Conservation (phyloP, 2,113 vertebrate genomes). For the Perognathus longimembris region DNA sequence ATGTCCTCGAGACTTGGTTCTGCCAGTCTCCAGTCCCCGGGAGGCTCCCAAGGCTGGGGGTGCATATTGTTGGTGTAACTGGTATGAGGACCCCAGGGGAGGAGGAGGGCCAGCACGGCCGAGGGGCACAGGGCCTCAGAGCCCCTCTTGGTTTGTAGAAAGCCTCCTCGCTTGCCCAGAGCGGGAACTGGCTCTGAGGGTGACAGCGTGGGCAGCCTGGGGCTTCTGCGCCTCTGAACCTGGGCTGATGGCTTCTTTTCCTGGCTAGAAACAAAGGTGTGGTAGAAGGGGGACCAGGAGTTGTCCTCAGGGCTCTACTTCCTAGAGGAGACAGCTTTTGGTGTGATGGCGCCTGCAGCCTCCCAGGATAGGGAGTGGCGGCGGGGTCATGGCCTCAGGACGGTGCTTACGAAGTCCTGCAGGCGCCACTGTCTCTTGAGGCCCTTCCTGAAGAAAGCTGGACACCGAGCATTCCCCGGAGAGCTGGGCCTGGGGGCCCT, state of each 20-base stretch:
- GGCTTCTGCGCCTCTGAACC: not conserved
- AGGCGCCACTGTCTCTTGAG: accelerated
- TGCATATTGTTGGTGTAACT: not conserved
- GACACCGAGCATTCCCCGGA: not conserved
- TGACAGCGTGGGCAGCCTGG: not conserved
- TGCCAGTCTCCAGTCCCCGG: not conserved
- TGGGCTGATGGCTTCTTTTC: not conserved
- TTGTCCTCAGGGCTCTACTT: not conserved
- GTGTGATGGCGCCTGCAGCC: not conserved
- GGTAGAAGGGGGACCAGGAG: not conserved
- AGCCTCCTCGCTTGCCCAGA: not conserved
- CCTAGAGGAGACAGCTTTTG: not conserved
- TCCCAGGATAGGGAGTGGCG: not conserved
- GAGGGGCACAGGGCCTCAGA: not conserved
- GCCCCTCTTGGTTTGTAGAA: not conserved
- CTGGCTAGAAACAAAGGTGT: not conserved
- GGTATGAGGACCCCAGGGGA: not conserved
- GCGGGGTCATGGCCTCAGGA: not conserved
- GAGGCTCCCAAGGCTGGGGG: not conserved
- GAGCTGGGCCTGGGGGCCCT: not conserved
- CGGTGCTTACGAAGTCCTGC: not conserved
- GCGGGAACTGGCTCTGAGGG: not conserved
- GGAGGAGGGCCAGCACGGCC: not conserved
- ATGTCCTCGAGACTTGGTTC: not conserved
- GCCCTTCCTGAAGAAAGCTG: not conserved